Evolutionary conservation across 2,113 vertebrate genomes (phyloP), one percentile per base, ranked within the genome.

Genomic region (Peromyscus maniculatus): DNA sequence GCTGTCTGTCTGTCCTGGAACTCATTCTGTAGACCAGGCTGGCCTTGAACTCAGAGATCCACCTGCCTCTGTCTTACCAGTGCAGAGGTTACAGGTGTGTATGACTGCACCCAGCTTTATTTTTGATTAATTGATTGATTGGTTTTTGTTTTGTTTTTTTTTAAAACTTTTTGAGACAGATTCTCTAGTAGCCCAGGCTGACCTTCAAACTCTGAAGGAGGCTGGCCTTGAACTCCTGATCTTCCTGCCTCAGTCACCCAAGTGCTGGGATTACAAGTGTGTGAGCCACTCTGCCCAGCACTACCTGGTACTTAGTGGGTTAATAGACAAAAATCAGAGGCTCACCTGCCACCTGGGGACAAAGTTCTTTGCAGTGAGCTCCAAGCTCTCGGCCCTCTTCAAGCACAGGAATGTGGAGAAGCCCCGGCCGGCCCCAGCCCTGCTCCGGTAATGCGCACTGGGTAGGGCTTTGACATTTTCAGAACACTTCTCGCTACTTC

Each of bases 331-430:
- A 33, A 11, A n/a, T 72, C 28, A 88, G 69, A 92, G 91, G 39
- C 79, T 33, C 7, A 22, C 39, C 71, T 52, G 79, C 84, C 66
- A 10, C 64, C 78, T 52, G 31, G 21, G 89, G 62, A 55, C 33
- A 28, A 3, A 94, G 72, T 78, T 97, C 43, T 96, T 93, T 96
- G 91, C 72, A 55, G 0, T 71, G 93, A 39, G 66, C 96, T 95
- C 55, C 92, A 72, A 24, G 82, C 52, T 46, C 89, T 71, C 17
- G 39, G 93, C 46, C 5, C 87, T 96, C 91, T 95, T 94, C 7
- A 64, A 77, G 39, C 24, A 10, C 9, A 95, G 92, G 96, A 96
- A 91, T 96, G 93, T 75, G 24, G 93, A 39, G 52, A 43, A 43
- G 39, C 39, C 39, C 39, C 39, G 39, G 39, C 39, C 26, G 10